Evolutionary conservation across 2,888 invertebrate genomes (phyloP), one percentile per base, ranked within the genome.

Genomic region (Torymus aiolomorphi): DNA sequence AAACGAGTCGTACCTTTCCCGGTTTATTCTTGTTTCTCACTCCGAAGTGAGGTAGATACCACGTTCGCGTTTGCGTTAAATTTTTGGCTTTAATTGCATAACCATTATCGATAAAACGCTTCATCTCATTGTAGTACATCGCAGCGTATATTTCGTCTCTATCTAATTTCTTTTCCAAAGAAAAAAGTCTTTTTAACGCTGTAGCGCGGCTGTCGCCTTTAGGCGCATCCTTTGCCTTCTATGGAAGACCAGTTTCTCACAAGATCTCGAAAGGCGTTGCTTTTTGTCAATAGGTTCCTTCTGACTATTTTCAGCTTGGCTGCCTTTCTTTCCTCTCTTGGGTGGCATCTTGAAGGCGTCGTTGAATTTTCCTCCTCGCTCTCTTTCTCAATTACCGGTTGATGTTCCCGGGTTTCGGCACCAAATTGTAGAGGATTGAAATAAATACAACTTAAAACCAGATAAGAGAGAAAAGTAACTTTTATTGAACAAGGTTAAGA

Each of bases 191-290:
- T n/a, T n/a, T n/a, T n/a, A n/a, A n/a, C n/a, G 63, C 63, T n/a
- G 31, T 63, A 4, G 3, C 13, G n/a, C 31, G 31, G n/a, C 63
- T 31, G 5, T 63, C 63, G 1, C n/a, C n/a, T n/a, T n/a, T n/a
- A n/a, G n/a, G n/a, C n/a, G n/a, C n/a, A n/a, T n/a, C n/a, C n/a
- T n/a, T n/a, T n/a, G n/a, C n/a, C n/a, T n/a, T n/a, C n/a, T n/a
- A n/a, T n/a, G n/a, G 31, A 0, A 63, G 65, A 16, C 63, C 73
- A 0, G 65, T 73, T 63, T 73, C 73, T 63, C 73, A 73, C 1
- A 24, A 2, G 24, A 24, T 24, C 24, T 24, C 3, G 3, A 24
- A 24, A 24, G 2, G 3, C 24, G 24, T 24, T 2, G 2, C 3
- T 24, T 24, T 3, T 24, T 24, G 3, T 2, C 2, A 31, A 5